Conservation (phyloP, 2,797 vertebrate genomes). For the Sarcoramphus papa region DNA sequence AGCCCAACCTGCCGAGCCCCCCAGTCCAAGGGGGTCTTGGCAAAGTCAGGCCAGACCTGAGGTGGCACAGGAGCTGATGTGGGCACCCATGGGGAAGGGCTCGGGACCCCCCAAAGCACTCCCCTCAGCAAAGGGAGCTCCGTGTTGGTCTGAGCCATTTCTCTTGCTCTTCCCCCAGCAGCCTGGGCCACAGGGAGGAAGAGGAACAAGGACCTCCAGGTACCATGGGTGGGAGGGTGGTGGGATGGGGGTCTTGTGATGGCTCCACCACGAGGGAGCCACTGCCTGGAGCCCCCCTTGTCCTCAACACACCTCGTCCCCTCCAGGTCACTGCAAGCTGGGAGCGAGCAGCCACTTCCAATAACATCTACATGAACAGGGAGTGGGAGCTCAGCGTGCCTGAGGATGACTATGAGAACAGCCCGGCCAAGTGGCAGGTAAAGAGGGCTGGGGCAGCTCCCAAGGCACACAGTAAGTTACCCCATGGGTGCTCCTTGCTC, state of each 20-base stretch:
- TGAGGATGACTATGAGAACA: not conserved
- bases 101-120: not conserved
- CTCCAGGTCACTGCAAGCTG: not conserved
- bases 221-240: not conserved
- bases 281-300: not conserved
- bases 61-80: not conserved
- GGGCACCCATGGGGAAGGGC: not conserved
- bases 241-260: not conserved
- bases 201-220: not conserved
- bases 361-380: not conserved
- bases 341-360: not conserved
- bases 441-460: not conserved
- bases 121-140: not conserved
- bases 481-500: not conserved
- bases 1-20: not conserved
- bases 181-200: not conserved
- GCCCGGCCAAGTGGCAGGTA: not conserved
- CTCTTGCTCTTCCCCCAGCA: not conserved
- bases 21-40: not conserved
- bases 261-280: not conserved
- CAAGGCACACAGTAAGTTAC: rapidly evolving
- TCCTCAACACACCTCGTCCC: not conserved
- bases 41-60: not conserved
- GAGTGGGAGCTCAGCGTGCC: not conserved
- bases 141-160: not conserved